Evolutionary conservation across 2,888 invertebrate species (phyloP).

Genomic region (Cephus rjabovi): DNA sequence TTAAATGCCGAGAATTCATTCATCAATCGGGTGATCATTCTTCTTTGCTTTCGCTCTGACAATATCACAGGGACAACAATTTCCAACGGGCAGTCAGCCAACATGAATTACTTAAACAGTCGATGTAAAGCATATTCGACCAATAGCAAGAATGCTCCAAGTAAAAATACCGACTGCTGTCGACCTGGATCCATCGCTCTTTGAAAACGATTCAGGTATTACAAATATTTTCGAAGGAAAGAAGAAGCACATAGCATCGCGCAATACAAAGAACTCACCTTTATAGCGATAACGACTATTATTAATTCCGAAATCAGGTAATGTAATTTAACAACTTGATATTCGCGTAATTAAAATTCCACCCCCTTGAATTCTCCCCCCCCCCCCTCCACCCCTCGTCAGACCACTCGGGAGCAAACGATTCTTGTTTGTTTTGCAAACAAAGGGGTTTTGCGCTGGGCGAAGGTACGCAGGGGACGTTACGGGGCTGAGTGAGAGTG

Average conservation of each 20-base stretch:
- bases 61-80: background rate
- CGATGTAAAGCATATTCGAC: background rate
- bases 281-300: conserved; percentile 6
- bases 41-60: background rate
- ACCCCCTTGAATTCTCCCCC: conserved; percentile 35
- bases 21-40: conserved; percentile 32
- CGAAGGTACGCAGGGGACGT: background rate
- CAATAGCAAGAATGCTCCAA: background rate
- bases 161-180: background rate
- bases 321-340: conserved; percentile 45
- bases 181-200: background rate
- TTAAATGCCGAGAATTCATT: conserved; percentile 46
- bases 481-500: conserved; percentile 11
- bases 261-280: background rate
- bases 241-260: background rate
- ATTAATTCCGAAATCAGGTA: conserved; percentile 25
- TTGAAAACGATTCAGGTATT: background rate
- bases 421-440: conserved; percentile 66
- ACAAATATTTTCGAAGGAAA: background rate
- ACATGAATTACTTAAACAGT: background rate
- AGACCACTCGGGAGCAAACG: conserved; percentile 56
- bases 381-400: conserved; percentile 21
- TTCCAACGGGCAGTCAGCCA: background rate
- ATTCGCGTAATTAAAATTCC: conserved; percentile 64
- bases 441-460: conserved; percentile 48